These are phyloP conservation scores for Triplophysa siluroides DNA, from an alignment of 2,113 vertebrate species.

Conservation along the genomic window DNA sequence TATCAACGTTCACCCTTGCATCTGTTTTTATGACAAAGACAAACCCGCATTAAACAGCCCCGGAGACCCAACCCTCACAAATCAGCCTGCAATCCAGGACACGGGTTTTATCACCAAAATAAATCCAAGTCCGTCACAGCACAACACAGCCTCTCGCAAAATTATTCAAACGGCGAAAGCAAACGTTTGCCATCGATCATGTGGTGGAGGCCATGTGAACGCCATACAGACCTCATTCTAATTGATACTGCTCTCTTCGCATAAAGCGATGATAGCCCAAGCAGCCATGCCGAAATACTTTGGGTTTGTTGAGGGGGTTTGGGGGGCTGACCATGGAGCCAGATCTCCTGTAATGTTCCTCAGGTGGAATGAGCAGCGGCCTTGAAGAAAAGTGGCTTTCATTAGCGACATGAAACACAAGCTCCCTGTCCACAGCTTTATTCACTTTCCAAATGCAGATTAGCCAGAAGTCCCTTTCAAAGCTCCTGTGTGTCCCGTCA, in stretches of 20 bases:
- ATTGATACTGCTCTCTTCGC: conserved; percentile 56
- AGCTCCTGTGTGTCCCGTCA: conserved; percentile 47
- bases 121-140: conserved; percentile 62
- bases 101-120: conserved; percentile 66
- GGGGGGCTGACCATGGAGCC: conserved; percentile 20
- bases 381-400: conserved; percentile 47
- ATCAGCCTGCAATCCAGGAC: conserved; percentile 52
- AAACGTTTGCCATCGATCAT: conserved; percentile 69
- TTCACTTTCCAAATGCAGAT: conserved; percentile 56
- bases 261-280: conserved; percentile 60
- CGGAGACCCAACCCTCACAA: conserved; percentile 41
- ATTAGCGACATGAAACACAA: conserved; percentile 50
- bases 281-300: conserved; percentile 16
- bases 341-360: conserved; percentile 42
- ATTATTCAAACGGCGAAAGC: conserved; percentile 64
- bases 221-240: conserved; percentile 37
- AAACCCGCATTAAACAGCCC: conserved; percentile 42
- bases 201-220: conserved; percentile 50
- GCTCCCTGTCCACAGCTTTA: conserved; percentile 45
- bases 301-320: not conserved
- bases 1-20: conserved; percentile 30
- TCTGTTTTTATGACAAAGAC: conserved; percentile 51
- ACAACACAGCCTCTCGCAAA: conserved; percentile 63
- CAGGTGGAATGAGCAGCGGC: conserved; percentile 49
- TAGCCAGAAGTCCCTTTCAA: conserved; percentile 46